phyloP scores from a whole-genome alignment of 2,113 vertebrate species.

The Cebus imitator region DNA sequence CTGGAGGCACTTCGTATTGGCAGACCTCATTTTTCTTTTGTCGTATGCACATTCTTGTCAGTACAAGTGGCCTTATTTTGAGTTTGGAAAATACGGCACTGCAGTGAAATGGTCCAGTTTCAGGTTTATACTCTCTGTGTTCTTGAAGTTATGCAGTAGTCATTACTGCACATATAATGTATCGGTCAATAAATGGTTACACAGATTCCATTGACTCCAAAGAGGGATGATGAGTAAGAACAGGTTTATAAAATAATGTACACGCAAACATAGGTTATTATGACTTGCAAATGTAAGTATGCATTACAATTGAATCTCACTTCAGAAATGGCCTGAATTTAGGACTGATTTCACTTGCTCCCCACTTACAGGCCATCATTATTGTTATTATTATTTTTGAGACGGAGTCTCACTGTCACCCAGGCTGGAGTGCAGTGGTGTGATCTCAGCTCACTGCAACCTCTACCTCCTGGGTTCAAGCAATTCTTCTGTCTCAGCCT shows the following conservation, averaged over 20 bases:
- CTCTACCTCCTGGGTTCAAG: not conserved
- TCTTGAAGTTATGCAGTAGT: not conserved
- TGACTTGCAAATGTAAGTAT: not conserved
- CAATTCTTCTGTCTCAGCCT: not conserved
- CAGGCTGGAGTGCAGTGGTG: not conserved
- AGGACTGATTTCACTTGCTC: not conserved
- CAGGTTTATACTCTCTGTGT: not conserved
- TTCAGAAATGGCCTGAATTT: not conserved
- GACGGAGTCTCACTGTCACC: not conserved
- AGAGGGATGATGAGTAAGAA: not conserved
- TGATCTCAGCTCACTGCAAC: not conserved
- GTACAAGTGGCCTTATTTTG: not conserved
- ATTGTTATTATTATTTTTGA: not conserved
- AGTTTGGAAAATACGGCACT: not conserved
- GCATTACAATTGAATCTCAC: not conserved
- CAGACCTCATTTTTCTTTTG: no score
- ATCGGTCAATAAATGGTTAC: not conserved
- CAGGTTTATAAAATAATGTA: not conserved
- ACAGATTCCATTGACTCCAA: not conserved
- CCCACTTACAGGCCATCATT: not conserved
- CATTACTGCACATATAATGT: accelerated
- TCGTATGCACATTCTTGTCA: not conserved
- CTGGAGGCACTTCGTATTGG: accelerated
- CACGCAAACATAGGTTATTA: not conserved
- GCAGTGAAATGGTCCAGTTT: not conserved